Evolutionary conservation across 1,140 invertebrate species (phyloP).

Genomic region (Asobara japonica): DNA sequence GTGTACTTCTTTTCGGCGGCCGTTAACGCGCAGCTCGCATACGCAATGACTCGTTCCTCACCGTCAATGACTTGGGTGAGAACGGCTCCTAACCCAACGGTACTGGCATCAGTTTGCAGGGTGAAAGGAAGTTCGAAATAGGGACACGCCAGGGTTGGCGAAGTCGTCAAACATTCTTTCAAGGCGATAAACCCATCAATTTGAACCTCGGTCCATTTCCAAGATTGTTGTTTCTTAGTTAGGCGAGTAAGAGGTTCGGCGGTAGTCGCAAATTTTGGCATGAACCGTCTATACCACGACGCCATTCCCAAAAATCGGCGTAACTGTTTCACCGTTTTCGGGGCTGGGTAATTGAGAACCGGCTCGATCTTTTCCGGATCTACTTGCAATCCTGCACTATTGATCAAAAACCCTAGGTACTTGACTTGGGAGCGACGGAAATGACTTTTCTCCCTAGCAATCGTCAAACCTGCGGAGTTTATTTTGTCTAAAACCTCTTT

Average conservation of each 20-base stretch:
- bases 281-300: constrained; percentile 56
- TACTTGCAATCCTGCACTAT: too few species aligned
- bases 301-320: constrained; percentile 53
- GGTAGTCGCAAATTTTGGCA: constrained; percentile 45
- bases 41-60: too few species aligned
- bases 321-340: constrained; percentile 47
- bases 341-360: constrained; percentile 49
- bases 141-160: not conserved
- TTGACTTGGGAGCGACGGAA: too few species aligned
- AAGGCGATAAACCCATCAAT: not conserved
- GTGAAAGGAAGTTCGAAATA: not conserved
- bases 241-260: constrained; percentile 44
- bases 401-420: too few species aligned
- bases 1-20: too few species aligned
- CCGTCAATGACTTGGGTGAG: too few species aligned
- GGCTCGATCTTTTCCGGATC: constrained; percentile 49
- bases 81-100: too few species aligned
- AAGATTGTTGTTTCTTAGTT: not conserved
- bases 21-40: too few species aligned
- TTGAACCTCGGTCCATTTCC: not conserved
- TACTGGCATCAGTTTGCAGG: not conserved
- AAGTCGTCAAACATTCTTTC: not conserved
- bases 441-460: constrained; percentile 51
- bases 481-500: not conserved
- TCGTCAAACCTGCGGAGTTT: constrained; percentile 27